These are phyloP conservation scores for Rhyacophila evoluta DNA, from an alignment of 2,888 invertebrate species.

Conservation along the genomic window DNA sequence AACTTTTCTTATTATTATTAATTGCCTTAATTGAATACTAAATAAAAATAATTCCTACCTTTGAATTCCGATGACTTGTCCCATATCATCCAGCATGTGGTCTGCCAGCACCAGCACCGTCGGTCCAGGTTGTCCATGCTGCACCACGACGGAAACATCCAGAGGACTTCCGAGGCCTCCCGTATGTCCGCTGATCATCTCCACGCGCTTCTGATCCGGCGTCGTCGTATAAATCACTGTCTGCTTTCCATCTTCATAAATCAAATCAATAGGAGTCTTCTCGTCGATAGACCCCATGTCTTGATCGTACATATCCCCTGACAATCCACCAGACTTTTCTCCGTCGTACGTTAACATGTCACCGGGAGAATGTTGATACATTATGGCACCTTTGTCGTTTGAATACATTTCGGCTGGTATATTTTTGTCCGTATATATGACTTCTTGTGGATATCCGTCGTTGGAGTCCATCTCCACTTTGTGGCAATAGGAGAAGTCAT, in stretches of 20 bases:
- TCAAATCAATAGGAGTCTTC: constrained; percentile 83
- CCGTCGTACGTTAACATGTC: constrained; percentile 60
- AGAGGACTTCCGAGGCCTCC: constrained; percentile 69
- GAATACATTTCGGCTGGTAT: constrained; percentile 70
- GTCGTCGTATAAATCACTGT: constrained; percentile 86
- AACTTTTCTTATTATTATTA: no score
- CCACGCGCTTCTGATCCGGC: constrained; percentile 83
- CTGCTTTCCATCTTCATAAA: constrained; percentile 87
- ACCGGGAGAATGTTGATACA: constrained; percentile 64
- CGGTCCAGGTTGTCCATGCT: constrained; percentile 62
- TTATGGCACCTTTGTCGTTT: constrained; percentile 70
- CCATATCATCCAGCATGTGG: constrained; percentile 78
- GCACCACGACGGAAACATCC: constrained; percentile 70
- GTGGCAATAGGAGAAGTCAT: constrained; percentile 74
- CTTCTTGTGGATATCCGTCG: constrained; percentile 72
- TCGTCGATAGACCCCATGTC: constrained; percentile 72
- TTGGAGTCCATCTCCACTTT: constrained; percentile 75
- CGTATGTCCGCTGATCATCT: constrained; percentile 80
- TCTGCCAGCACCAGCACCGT: constrained; percentile 81
- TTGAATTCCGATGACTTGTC: constrained; percentile 75
- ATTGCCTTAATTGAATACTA: not conserved
- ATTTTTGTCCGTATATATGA: constrained; percentile 71
- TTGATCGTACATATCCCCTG: constrained; percentile 68
- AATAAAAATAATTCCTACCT: constrained; percentile 65
- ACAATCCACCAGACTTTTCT: constrained; percentile 61